Conservation (phyloP, 1,140 invertebrate species). For the Venustaconcha ellipsiformis region DNA sequence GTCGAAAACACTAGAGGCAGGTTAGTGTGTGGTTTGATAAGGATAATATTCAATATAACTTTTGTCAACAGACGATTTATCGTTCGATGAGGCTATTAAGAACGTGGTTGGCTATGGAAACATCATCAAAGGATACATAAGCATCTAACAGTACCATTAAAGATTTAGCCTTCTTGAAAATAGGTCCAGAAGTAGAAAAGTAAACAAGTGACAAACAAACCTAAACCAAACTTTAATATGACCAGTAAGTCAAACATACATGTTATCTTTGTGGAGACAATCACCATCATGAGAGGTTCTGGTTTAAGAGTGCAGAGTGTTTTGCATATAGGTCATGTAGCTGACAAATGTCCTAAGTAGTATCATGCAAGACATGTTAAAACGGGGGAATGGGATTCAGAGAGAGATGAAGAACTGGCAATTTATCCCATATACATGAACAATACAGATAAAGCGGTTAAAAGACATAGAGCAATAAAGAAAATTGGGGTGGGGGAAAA, state of each 20-base stretch:
- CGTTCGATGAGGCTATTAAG: slow-evolving; percentile 10
- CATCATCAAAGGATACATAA: slow-evolving; percentile 6
- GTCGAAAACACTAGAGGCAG: neutral
- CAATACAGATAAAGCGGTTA: no score
- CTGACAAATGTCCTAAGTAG: no score
- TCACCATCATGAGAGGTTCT: slow-evolving; percentile 4
- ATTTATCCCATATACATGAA: no score
- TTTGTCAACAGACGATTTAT: slow-evolving; percentile 3
- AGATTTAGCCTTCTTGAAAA: neutral
- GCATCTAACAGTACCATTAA: neutral
- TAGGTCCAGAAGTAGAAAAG: neutral
- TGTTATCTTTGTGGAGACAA: slow-evolving; percentile 17
- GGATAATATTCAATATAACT: slow-evolving; percentile 4
- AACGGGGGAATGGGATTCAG: no score
- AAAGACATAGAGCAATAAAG: no score
- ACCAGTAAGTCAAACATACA: neutral
- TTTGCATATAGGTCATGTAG: no score
- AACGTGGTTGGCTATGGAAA: slow-evolving; percentile 14
- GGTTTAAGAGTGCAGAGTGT: neutral
- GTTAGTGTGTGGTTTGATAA: slow-evolving; percentile 2
- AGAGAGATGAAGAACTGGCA: no score
- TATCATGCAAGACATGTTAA: no score
- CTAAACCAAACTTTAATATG: neutral
- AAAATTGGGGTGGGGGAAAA: no score
- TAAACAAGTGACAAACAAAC: no score